phyloP scores from a whole-genome alignment of 2,113 vertebrate species.

The Alaudala cheleensis region DNA sequence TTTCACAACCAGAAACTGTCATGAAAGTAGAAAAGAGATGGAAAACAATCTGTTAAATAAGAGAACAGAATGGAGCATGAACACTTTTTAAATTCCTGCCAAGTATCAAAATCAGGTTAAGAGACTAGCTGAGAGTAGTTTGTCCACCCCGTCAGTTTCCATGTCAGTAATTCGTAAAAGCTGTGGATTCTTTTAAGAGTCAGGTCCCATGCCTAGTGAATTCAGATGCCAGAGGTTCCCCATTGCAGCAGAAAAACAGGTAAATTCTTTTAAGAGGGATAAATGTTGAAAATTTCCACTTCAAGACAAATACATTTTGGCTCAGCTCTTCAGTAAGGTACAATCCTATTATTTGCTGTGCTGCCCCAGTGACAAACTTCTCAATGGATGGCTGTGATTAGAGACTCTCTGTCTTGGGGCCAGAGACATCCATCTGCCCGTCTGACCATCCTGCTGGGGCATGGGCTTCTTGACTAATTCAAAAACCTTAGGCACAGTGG shows the following conservation, averaged over 20 bases:
- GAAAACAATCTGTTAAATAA: neutral
- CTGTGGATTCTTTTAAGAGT: neutral
- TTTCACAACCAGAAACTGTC: neutral
- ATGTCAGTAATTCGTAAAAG: neutral
- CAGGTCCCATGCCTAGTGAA: neutral
- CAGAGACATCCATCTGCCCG: constrained; percentile 48
- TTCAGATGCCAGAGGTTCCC: neutral
- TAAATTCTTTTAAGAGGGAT: neutral
- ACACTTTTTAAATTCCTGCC: neutral
- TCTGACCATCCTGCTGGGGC: constrained; percentile 51
- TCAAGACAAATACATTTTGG: neutral
- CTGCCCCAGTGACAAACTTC: neutral
- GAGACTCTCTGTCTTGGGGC: constrained; percentile 5
- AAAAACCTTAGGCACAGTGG: constrained; percentile 38
- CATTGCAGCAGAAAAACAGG: neutral
- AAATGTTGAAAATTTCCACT: neutral
- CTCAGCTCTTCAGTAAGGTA: neutral
- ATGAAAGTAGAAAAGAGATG: neutral
- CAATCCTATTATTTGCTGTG: neutral
- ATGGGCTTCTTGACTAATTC: constrained; percentile 17
- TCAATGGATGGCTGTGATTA: neutral
- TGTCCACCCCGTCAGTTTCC: neutral
- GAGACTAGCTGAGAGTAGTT: neutral
- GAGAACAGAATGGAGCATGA: neutral
- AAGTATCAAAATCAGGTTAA: neutral